Base-by-base conservation (phyloP, 2,797 vertebrate genomes). In the Otolemur crassicaudatus region DNA sequence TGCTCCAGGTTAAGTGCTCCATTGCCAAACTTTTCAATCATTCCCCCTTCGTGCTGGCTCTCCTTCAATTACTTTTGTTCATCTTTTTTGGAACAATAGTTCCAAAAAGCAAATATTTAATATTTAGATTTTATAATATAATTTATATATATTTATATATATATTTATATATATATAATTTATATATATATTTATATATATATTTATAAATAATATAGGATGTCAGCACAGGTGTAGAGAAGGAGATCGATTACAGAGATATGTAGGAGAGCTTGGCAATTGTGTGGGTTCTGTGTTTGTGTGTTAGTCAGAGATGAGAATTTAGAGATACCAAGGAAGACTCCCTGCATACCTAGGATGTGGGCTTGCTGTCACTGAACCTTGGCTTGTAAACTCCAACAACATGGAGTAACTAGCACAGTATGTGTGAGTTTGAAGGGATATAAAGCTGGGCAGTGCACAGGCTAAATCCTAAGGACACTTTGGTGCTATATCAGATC, bases 51-150 rank as follows among this genome's bases (percentile, higher is more conserved):
- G 14, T 23, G 17, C 12, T 90, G 87, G 27, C 53, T 97, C 17
- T 75, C 17, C 40, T 70, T 25, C 83, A 86, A 46, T 37, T 37
- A 31, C 12, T 90, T 56, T 67, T 63, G 27, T 43, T 94, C n/a
- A 75, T 22, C 37, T 88, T 80, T 53, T 19, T 84, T 89, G 17
- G 14, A 79, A 20, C 94, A 80, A 65, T 61, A 82, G 56, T 92
- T 92, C 43, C 75, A 75, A 94, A 92, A 88, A 63, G 9, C 27
- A 75, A 53, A 75, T 82, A 14, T 34, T 34, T 70, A 69, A 77
- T 63, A 16, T 87, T 65, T 27, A 75, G 61, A 81, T 75, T 95
- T 94, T 75, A 92, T 80, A 40, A 73, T 83, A 88, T 40, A 27
- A 88, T n/a, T n/a, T n/a, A n/a, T n/a, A n/a, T n/a, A n/a, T n/a